Conservation (phyloP, 1,140 invertebrate species). For the Cyphomyrmex costatus region DNA sequence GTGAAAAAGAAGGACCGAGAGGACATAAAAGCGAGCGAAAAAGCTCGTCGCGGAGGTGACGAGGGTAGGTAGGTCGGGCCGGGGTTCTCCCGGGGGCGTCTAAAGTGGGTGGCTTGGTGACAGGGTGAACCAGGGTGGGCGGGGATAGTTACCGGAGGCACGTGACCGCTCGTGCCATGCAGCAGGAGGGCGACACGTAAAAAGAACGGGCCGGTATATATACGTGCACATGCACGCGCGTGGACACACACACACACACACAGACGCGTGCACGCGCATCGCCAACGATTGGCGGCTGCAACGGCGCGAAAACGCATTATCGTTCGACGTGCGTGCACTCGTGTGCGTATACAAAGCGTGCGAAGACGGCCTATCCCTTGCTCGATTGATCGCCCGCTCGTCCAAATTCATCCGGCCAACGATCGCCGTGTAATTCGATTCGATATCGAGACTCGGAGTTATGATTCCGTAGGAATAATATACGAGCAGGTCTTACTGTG, state of each 20-base stretch:
- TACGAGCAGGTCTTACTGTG: constrained; percentile 85
- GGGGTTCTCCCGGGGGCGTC: constrained; percentile 66
- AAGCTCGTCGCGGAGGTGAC: constrained; percentile 70
- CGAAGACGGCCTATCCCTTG: constrained; percentile 40
- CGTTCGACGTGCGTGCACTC: constrained; percentile 35
- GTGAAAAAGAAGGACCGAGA: constrained; percentile 20
- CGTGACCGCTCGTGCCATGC: constrained; percentile 81
- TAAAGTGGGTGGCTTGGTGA: constrained; percentile 83
- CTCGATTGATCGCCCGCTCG: constrained; percentile 44
- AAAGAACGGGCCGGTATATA: constrained; percentile 70
- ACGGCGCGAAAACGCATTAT: constrained; percentile 76
- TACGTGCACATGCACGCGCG: background rate
- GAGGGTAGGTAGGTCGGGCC: constrained; percentile 67
- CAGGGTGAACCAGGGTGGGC: constrained; percentile 67
- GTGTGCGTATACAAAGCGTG: constrained; percentile 53
- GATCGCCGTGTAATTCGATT: constrained; percentile 84
- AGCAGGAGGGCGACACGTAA: constrained; percentile 75
- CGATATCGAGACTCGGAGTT: constrained; percentile 83
- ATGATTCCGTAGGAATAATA: constrained; percentile 84
- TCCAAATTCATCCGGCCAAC: constrained; percentile 59
- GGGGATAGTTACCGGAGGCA: constrained; percentile 75
- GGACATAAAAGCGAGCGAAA: constrained; percentile 62
- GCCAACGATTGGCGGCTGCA: constrained; percentile 61
- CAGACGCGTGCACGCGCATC: constrained; percentile 31
- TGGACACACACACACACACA: constrained; percentile 22